A percentile compares a stretch with the other conserved stretches of the same genome.
phyloP scores from a whole-genome alignment of 2,888 invertebrate genomes.

The Dexiosoma caninum region DNA sequence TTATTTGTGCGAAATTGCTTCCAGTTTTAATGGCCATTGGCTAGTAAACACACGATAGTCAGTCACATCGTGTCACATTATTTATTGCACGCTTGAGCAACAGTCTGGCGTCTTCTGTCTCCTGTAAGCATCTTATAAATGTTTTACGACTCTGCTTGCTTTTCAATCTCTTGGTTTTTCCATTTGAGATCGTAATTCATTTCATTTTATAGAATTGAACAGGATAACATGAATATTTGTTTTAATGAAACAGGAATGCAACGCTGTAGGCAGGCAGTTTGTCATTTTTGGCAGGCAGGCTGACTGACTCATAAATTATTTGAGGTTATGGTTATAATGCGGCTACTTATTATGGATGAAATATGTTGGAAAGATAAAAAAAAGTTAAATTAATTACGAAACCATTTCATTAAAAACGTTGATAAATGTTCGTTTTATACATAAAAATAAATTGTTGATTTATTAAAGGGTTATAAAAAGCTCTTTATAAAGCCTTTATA shows the following conservation, averaged over 20 bases:
- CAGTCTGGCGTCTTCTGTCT: neutral
- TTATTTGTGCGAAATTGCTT: conserved; percentile 19
- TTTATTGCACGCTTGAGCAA: conserved; percentile 64
- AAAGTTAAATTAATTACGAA: conserved; percentile 6
- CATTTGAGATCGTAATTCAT: conserved; percentile 65
- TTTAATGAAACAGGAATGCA: conserved; percentile 2
- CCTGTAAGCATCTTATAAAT: conserved; percentile 42
- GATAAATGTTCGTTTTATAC: too few species aligned
- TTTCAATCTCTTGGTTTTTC: conserved; percentile 6
- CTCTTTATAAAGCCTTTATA: too few species aligned
- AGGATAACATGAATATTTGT: conserved; percentile 25
- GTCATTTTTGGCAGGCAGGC: conserved; percentile 3
- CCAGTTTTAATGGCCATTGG: conserved; percentile 45
- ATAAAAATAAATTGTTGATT: too few species aligned
- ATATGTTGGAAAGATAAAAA: too few species aligned
- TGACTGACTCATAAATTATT: conserved; percentile 4
- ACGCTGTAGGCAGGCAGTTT: neutral
- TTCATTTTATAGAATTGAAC: neutral
- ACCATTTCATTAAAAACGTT: neutral
- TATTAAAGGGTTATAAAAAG: too few species aligned
- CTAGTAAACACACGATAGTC: conserved; percentile 51
- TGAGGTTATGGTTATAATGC: neutral
- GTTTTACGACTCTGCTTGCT: neutral
- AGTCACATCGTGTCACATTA: conserved; percentile 65
- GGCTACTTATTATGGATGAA: conserved; percentile 20